These are phyloP conservation scores for Aythya baeri DNA, from an alignment of 2,113 vertebrate genomes.

Conservation along the genomic window DNA sequence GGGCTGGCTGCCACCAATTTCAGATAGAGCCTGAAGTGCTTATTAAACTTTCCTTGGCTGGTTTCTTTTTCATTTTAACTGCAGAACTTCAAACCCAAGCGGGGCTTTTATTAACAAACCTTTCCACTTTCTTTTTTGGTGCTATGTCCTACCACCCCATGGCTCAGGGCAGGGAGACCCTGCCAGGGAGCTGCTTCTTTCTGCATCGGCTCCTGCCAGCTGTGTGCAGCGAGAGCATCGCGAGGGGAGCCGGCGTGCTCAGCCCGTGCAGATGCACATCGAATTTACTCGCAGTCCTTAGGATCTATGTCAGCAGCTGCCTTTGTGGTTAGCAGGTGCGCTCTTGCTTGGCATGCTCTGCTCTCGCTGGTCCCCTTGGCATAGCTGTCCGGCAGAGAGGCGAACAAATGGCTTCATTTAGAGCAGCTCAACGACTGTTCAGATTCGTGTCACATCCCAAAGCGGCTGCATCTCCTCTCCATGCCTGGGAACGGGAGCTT, in stretches of 20 bases:
- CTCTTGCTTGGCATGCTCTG: background rate
- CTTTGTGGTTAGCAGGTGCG: background rate
- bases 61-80: background rate
- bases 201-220: background rate
- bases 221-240: rapidly evolving
- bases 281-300: background rate
- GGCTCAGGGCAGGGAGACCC: background rate
- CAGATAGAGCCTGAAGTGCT: background rate
- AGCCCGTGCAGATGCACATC: background rate
- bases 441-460: background rate
- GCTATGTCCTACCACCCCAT: background rate
- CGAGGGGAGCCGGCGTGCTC: rapidly evolving
- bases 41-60: background rate
- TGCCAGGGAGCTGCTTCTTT: background rate
- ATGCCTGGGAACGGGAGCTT: background rate
- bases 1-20: background rate
- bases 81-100: background rate
- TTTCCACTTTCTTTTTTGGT: background rate
- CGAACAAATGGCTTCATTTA: background rate
- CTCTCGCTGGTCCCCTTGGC: background rate
- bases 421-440: background rate
- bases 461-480: background rate
- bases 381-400: background rate
- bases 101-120: background rate
- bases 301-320: rapidly evolving